phyloP scores from a whole-genome alignment of 2,113 vertebrate species.

The Eonycteris spelaea region DNA sequence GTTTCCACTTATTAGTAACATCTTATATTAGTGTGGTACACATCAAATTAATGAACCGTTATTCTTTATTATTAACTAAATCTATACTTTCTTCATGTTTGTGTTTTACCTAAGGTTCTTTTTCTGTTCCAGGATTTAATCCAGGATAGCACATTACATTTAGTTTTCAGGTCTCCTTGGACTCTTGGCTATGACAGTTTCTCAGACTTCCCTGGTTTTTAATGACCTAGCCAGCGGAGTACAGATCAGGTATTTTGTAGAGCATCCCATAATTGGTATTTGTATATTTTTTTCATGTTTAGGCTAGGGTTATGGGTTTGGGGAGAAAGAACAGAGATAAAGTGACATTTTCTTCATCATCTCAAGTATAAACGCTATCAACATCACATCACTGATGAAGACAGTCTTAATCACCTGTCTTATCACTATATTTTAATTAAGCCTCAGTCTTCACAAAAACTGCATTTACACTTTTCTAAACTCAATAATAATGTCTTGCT shows the following conservation, averaged over 20 bases:
- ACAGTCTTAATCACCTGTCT: background rate
- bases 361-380: background rate
- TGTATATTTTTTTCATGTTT: background rate
- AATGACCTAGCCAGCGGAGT: background rate
- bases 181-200: background rate
- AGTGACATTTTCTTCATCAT: background rate
- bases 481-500: background rate
- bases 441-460: slow-evolving; percentile 16
- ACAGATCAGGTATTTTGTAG: background rate
- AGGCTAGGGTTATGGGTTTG: background rate
- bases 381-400: background rate
- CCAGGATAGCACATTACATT: background rate
- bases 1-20: background rate
- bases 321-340: background rate
- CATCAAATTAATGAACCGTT: background rate
- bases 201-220: background rate
- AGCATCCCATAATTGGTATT: background rate
- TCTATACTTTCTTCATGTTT: background rate
- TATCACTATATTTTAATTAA: background rate
- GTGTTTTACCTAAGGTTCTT: background rate
- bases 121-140: background rate
- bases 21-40: background rate
- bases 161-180: background rate
- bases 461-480: background rate
- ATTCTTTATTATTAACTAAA: background rate